A percentile compares a stretch with the other conserved stretches of the same genome.
phyloP scores from a whole-genome alignment of 1,140 invertebrate genomes.

The Drosophila aff. region DNA sequence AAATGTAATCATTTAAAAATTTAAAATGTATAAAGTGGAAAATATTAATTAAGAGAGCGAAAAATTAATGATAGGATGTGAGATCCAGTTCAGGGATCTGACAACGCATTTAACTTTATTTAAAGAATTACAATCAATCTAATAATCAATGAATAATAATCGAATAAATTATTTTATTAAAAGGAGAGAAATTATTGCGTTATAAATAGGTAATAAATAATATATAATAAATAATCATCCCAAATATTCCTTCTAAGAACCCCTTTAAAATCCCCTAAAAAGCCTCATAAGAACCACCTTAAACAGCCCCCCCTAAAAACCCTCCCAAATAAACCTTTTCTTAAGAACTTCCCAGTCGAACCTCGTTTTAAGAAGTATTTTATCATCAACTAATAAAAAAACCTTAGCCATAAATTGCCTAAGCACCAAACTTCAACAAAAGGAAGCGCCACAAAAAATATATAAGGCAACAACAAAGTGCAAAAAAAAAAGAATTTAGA shows the following conservation, averaged over 20 bases:
- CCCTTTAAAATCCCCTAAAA: too few species aligned
- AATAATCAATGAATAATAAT: too few species aligned
- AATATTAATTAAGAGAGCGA: too few species aligned
- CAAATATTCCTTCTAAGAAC: background rate
- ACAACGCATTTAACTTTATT: too few species aligned
- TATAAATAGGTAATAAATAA: too few species aligned
- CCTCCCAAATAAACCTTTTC: background rate
- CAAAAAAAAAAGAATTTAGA: conserved; percentile 70
- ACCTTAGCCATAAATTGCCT: conserved; percentile 52
- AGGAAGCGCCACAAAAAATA: conserved; percentile 60
- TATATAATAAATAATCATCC: too few species aligned
- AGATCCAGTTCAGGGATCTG: too few species aligned
- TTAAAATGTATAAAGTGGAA: background rate
- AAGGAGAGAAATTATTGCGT: too few species aligned
- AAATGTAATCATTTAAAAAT: background rate
- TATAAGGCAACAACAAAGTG: conserved; percentile 27
- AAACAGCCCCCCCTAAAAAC: background rate
- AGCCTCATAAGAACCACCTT: background rate
- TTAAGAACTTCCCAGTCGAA: background rate
- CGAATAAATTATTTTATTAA: too few species aligned
- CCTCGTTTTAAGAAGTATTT: conserved; percentile 20
- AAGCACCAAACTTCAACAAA: conserved; percentile 52
- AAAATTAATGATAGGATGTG: too few species aligned
- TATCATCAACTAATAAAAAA: conserved; percentile 33
- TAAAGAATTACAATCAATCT: too few species aligned